phyloP scores from a whole-genome alignment of 1,140 invertebrate genomes.

The Drosophila baimaii region DNA sequence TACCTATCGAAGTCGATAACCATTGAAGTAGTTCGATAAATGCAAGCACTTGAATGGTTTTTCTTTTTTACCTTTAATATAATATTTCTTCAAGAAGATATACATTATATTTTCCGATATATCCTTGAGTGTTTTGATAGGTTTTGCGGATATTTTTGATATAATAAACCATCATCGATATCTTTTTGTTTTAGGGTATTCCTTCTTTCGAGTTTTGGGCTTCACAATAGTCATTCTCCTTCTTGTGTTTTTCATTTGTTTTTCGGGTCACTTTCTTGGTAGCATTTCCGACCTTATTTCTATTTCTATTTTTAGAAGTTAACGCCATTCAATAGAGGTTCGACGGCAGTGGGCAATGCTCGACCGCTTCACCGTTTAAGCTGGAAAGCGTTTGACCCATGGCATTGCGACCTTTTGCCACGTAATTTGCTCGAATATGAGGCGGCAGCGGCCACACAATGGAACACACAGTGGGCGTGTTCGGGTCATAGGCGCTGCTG shows the following conservation, averaged over 20 bases:
- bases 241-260: constrained; percentile 18
- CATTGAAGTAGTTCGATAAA: too few species aligned
- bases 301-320: constrained; percentile 56
- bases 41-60: too few species aligned
- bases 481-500: constrained; percentile 18
- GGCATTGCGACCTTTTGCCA: constrained; percentile 42
- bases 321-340: constrained; percentile 38
- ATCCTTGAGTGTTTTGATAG: too few species aligned
- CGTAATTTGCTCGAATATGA: constrained; percentile 69
- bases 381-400: constrained; percentile 28
- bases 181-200: constrained; percentile 10
- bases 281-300: constrained; percentile 20
- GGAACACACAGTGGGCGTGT: not conserved
- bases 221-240: too few species aligned
- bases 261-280: constrained; percentile 19
- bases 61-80: too few species aligned
- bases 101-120: too few species aligned
- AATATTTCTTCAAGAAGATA: too few species aligned
- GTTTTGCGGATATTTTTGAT: too few species aligned
- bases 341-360: not conserved
- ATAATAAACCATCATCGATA: too few species aligned
- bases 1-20: too few species aligned
- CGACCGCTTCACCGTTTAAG: constrained; percentile 15
- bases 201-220: too few species aligned
- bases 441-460: constrained; percentile 17